Percentiles rank a stretch among this genome's conserved stretches.
Evolutionary conservation across 2,888 invertebrate genomes (phyloP).

Genomic region (Drosophila anomalipes): DNA sequence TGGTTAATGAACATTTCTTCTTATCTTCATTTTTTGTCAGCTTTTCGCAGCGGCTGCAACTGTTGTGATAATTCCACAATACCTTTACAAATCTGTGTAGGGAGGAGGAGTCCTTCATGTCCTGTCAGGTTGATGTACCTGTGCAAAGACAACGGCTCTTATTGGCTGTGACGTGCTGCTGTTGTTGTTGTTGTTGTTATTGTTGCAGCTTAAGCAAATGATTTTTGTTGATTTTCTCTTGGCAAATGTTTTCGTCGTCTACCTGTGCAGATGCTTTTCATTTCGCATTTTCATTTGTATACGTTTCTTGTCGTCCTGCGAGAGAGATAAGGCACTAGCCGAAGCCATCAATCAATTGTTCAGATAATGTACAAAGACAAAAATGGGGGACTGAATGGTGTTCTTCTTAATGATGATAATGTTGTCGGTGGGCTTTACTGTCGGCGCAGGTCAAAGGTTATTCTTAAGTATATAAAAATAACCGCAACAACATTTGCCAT

Average conservation of each 20-base stretch:
- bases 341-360: conserved; percentile 72
- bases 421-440: conserved; percentile 3
- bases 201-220: conserved; percentile 48
- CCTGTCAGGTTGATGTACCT: conserved; percentile 48
- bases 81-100: conserved; percentile 9
- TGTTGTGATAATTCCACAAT: conserved; percentile 10
- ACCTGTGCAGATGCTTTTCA: conserved; percentile 39
- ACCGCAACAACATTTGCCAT: conserved; percentile 10
- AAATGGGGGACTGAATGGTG: conserved; percentile 39
- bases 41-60: not conserved
- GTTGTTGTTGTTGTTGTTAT: not conserved
- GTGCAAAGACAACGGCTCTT: conserved; percentile 35
- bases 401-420: conserved; percentile 4
- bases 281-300: conserved; percentile 45
- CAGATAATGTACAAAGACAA: conserved; percentile 59
- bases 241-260: conserved; percentile 44
- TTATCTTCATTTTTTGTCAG: not conserved
- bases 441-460: conserved; percentile 40
- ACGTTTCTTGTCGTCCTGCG: conserved; percentile 32
- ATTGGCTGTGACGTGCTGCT: conserved; percentile 43
- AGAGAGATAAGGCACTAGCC: conserved; percentile 31
- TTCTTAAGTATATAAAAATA: conserved; percentile 32
- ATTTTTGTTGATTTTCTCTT: conserved; percentile 61
- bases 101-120: conserved; percentile 18
- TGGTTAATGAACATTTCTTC: not conserved